Evolutionary conservation across 2,888 invertebrate genomes (phyloP), one percentile per base, ranked within the genome.

Genomic region (Microchrysa polita): DNA sequence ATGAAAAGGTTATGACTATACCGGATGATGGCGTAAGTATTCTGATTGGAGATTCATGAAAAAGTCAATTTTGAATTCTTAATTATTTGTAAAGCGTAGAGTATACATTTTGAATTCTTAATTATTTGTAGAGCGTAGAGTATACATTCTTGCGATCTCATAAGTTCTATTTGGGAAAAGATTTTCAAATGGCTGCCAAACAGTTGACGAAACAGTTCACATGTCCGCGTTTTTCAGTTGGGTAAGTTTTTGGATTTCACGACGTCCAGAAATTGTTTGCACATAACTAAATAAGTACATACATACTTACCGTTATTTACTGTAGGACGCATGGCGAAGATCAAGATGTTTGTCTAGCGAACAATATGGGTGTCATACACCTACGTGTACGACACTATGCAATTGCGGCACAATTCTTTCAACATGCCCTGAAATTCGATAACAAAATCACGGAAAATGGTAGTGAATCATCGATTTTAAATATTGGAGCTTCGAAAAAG

Each of bases 361-460:
- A 85, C 76, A 85, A 85, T 69, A 85, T 85, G 85, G 85, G 86
- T 1, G 81, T 85, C 4, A 85, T 85, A 14, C 85, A 85, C 75
- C 78, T 85, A 52, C 80, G 83, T 10, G 85, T 85, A 10, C 81
- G 84, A 0, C 84, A 85, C 67, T 85, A 85, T 78, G 86, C 85
- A 0, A 82, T 85, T 23, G 85, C 85, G 0, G 83, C 82, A 0
- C 81, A 82, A 65, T 85, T 85, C 77, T 85, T 85, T 73, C 85
- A 85, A 77, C 82, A 83, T 73, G 84, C 86, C 1, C 78, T 85
- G 14, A 79, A 79, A 16, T 85, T 85, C 72, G 86, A 85, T 74
- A 81, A 81, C 61, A 80, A 81, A 74, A 78, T 82, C 52, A 78
- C 81, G 0, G 74, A 77, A 10, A 81, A 81, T 75, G 75, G 82